phyloP scores from a whole-genome alignment of 2,113 vertebrate genomes.

The Takifugu bimaculatus region DNA sequence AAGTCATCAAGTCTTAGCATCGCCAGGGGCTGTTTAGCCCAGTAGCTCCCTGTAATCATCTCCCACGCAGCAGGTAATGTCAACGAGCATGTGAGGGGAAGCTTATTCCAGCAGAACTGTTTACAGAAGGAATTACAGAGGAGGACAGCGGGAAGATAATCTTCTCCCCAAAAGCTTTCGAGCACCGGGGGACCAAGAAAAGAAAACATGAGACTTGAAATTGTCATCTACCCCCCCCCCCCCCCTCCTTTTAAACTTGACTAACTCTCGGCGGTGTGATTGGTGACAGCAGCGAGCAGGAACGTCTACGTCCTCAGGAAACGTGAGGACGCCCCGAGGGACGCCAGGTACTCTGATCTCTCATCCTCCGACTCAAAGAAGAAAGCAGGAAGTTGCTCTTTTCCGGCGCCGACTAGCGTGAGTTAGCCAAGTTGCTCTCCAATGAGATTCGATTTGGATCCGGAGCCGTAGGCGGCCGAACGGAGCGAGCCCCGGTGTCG shows the following conservation, averaged over 20 bases:
- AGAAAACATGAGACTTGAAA: constrained; percentile 38
- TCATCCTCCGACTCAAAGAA: constrained; percentile 36
- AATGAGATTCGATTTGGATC: constrained; percentile 17
- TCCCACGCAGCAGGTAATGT: constrained; percentile 69
- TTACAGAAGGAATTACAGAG: constrained; percentile 71
- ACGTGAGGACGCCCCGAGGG: neutral
- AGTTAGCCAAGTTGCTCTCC: constrained; percentile 45
- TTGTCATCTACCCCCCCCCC: constrained; percentile 36
- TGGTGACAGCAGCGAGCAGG: constrained; percentile 14
- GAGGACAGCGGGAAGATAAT: constrained; percentile 58
- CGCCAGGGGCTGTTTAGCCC: constrained; percentile 57
- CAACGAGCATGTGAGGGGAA: constrained; percentile 61
- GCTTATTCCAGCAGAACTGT: constrained; percentile 64
- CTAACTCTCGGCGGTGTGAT: constrained; percentile 13
- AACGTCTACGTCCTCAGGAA: constrained; percentile 24
- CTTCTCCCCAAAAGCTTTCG: constrained; percentile 56
- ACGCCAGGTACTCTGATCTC: constrained; percentile 34
- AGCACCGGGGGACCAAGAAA: constrained; percentile 15
- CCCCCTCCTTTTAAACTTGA: constrained; percentile 16
- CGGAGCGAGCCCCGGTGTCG: constrained; percentile 11
- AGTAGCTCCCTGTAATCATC: constrained; percentile 59
- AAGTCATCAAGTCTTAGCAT: constrained; percentile 53
- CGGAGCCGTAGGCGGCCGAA: too few species aligned
- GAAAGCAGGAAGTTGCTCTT: constrained; percentile 43
- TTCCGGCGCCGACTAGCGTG: constrained; percentile 59